These are phyloP conservation scores for Florisuga fusca DNA, from an alignment of 2,797 vertebrate species.

Conservation along the genomic window DNA sequence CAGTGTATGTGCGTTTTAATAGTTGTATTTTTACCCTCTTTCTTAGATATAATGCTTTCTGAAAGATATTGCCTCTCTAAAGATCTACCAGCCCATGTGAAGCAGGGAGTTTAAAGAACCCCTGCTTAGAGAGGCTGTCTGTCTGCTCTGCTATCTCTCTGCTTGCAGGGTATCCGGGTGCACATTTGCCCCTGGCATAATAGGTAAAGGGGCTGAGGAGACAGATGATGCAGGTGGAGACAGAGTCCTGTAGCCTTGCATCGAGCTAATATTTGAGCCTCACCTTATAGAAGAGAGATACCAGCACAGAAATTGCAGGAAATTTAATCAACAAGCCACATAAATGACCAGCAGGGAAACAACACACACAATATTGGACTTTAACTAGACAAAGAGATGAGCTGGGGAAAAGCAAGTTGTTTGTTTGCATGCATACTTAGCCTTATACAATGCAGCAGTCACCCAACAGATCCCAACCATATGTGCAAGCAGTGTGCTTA, in stretches of 20 bases:
- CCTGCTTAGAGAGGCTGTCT: background rate
- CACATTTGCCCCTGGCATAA: background rate
- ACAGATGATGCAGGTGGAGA: background rate
- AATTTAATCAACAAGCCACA: background rate
- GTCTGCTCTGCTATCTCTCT: background rate
- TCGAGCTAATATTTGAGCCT: background rate
- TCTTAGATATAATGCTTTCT: conserved; percentile 73
- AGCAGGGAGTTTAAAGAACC: conserved; percentile 31
- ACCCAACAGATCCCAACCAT: background rate
- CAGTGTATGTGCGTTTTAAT: conserved; percentile 81
- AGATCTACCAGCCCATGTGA: conserved; percentile 38
- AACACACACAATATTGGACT: background rate
- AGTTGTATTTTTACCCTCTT: conserved; percentile 70
- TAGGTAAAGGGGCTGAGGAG: background rate
- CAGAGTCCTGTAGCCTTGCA: background rate
- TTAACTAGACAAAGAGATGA: background rate
- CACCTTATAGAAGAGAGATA: background rate
- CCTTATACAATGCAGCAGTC: background rate
- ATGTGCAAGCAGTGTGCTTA: rapidly evolving
- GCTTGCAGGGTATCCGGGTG: background rate
- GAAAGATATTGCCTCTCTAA: conserved; percentile 69
- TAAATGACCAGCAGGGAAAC: background rate
- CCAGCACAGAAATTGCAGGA: background rate
- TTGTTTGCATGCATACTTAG: background rate
- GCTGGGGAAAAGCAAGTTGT: background rate